Percentiles rank a stretch among this genome's conserved stretches.
Conservation (phyloP, 2,888 invertebrate species). For the Cryptocheilus praepositus region DNA sequence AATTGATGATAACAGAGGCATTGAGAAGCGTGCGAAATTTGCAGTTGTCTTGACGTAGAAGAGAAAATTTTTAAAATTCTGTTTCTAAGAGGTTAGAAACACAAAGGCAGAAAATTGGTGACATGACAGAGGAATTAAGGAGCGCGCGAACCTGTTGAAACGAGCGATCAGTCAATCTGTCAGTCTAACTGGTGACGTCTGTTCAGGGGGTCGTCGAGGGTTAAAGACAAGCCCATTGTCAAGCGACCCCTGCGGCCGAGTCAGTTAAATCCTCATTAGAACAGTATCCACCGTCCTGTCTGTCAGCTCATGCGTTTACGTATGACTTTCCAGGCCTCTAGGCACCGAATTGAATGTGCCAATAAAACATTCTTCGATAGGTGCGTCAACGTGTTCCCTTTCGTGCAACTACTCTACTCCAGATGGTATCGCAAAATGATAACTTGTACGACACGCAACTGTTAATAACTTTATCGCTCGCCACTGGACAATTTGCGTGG, state of each 20-base stretch:
- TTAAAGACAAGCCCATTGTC: conserved; percentile 61
- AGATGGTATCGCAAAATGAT: too few relatives aligned
- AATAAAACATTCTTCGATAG: neutral
- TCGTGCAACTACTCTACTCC: too few relatives aligned
- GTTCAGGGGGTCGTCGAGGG: conserved; percentile 52
- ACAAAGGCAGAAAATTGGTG: too few relatives aligned
- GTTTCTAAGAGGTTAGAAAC: neutral
- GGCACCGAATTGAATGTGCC: too few relatives aligned
- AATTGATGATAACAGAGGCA: too few relatives aligned
- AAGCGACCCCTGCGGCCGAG: conserved; percentile 58
- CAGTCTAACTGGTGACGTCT: conserved; percentile 53
- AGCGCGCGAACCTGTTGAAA: conserved; percentile 47
- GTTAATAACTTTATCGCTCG: too few relatives aligned
- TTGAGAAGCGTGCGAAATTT: too few relatives aligned
- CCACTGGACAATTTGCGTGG: too few relatives aligned
- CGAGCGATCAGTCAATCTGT: conserved; percentile 60
- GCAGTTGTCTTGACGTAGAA: too few relatives aligned
- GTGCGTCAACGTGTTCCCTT: neutral
- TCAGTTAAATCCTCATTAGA: conserved; percentile 68
- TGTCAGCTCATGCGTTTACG: conserved; percentile 34
- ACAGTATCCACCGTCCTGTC: conserved; percentile 50
- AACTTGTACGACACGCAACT: too few relatives aligned
- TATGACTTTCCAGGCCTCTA: neutral
- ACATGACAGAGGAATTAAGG: neutral
- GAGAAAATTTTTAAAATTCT: neutral